Percentiles rank a stretch among this genome's conserved stretches.
Conservation (phyloP, 2,888 invertebrate genomes). For the Diarsia mendica region DNA sequence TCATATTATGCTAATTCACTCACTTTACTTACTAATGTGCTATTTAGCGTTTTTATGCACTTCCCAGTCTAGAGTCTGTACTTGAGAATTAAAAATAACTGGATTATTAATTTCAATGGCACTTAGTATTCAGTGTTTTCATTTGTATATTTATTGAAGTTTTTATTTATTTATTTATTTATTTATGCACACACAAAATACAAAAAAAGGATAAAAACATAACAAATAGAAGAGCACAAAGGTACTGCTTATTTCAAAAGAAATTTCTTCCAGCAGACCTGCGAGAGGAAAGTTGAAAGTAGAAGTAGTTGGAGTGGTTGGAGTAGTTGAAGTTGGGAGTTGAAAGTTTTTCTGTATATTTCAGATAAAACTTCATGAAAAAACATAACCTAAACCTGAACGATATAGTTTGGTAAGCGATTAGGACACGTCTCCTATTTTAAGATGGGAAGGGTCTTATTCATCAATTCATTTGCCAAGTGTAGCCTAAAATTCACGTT, state of each 20-base stretch:
- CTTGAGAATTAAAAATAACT: slow-evolving; percentile 30
- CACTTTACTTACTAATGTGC: slow-evolving; percentile 63
- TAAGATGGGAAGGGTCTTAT: neutral
- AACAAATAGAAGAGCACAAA: no score
- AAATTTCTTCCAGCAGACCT: no score
- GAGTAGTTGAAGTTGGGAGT: no score
- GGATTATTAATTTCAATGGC: slow-evolving; percentile 25
- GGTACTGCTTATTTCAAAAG: no score
- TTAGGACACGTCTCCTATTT: neutral
- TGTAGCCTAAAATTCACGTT: neutral
- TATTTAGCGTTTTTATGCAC: slow-evolving; percentile 53
- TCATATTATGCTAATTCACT: slow-evolving; percentile 72
- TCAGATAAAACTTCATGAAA: neutral
- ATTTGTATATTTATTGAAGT: slow-evolving; percentile 20
- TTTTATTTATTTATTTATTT: no score
- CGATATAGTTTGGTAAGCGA: neutral
- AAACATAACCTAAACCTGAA: neutral
- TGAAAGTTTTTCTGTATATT: no score
- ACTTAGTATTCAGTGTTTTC: slow-evolving; percentile 12
- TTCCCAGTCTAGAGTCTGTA: slow-evolving; percentile 23
- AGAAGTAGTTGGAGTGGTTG: no score
- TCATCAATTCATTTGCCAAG: neutral
- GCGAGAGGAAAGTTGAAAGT: no score
- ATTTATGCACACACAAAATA: no score
- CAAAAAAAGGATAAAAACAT: no score